Percentiles rank a stretch among this genome's conserved stretches.
Evolutionary conservation across 64 coral and sea anemone genomes (phyloP).

Genomic region (Trachythela sp.): DNA sequence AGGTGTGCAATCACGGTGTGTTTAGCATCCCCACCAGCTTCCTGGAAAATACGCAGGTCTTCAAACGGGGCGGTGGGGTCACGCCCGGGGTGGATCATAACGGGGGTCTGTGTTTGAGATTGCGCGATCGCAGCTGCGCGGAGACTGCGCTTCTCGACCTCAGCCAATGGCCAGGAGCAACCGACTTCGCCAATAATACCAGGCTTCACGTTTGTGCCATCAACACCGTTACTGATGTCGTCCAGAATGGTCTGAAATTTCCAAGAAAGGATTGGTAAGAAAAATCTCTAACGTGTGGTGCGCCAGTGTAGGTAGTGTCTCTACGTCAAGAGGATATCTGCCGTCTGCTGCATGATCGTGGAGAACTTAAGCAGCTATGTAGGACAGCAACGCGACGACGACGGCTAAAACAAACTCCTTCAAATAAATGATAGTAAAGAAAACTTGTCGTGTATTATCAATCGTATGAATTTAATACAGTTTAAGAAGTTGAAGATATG

Average conservation of each 20-base stretch:
- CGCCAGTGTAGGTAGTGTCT: too few relatives aligned
- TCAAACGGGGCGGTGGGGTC: conserved; percentile 61
- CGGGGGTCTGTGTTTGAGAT: conserved; percentile 61
- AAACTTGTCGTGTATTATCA: too few relatives aligned
- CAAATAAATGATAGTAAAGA: too few relatives aligned
- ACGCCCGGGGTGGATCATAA: conserved; percentile 88
- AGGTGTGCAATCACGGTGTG: conserved; percentile 85
- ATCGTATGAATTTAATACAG: too few relatives aligned
- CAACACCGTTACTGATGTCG: conserved; percentile 68
- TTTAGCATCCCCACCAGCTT: conserved; percentile 75
- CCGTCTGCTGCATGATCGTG: too few relatives aligned
- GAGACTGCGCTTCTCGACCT: conserved; percentile 80
- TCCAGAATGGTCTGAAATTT: conserved; percentile 67
- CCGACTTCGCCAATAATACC: conserved; percentile 97
- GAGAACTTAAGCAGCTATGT: too few relatives aligned
- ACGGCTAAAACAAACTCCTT: too few relatives aligned
- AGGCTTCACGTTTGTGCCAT: conserved; percentile 69
- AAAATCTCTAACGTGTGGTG: too few relatives aligned
- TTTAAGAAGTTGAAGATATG: too few relatives aligned
- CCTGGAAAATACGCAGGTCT: conserved; percentile 69
- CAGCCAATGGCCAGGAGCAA: conserved; percentile 63
- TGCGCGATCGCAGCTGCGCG: conserved; percentile 70
- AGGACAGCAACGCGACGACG: too few relatives aligned
- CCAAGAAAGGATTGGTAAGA: not conserved
- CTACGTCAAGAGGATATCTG: too few relatives aligned